These are phyloP conservation scores for Tachysurus fulvidraco DNA, from an alignment of 2,113 vertebrate genomes.

Conservation along the genomic window DNA sequence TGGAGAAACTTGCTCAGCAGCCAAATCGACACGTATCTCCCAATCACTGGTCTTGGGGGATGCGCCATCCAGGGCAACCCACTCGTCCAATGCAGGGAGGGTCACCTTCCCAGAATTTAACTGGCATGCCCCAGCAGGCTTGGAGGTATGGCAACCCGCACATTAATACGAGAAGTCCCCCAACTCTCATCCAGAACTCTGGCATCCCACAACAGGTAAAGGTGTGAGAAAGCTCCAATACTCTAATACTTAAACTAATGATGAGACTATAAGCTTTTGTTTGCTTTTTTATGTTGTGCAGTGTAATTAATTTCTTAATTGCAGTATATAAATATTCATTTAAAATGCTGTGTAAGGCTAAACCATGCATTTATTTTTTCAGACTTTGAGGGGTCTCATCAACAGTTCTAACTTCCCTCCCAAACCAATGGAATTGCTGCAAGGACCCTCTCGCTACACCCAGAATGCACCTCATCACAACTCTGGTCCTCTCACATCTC, in stretches of 20 bases:
- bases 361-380: not conserved
- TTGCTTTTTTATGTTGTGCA: not conserved
- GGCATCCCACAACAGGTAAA: constrained; percentile 67
- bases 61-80: constrained; percentile 64
- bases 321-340: not conserved
- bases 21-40: constrained; percentile 68
- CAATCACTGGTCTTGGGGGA: constrained; percentile 73
- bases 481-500: constrained; percentile 53
- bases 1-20: constrained; percentile 77
- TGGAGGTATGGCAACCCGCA: constrained; percentile 65
- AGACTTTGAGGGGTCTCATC: constrained; percentile 70
- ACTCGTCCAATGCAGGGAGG: constrained; percentile 71
- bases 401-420: constrained; percentile 63
- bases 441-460: constrained; percentile 65
- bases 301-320: not conserved
- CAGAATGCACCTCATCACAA: constrained; percentile 58
- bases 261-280: not conserved
- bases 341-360: not conserved
- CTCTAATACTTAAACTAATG: not conserved
- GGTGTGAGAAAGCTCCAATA: not conserved
- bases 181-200: constrained; percentile 64
- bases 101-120: constrained; percentile 69
- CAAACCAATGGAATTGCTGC: constrained; percentile 66
- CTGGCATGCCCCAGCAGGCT: constrained; percentile 58
- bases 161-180: constrained; percentile 66